Evolutionary conservation across 2,113 vertebrate genomes (phyloP), one percentile per base, ranked within the genome.

Genomic region (Eulacestoma nigropectus): DNA sequence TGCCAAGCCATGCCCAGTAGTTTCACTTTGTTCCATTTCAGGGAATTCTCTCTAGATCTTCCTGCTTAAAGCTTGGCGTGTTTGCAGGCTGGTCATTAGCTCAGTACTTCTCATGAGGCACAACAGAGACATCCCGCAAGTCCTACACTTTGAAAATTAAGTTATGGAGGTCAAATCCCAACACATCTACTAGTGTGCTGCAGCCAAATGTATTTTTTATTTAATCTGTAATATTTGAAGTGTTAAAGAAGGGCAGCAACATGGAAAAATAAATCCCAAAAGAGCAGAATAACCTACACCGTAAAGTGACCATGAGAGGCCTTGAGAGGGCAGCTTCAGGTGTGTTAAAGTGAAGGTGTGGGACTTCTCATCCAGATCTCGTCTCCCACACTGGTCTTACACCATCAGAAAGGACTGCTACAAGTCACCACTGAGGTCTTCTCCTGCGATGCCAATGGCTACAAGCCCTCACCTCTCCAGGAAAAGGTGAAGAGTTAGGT

Each of bases 361-460:
- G 37, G 29, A 49, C 16, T 67, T 74, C 35, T 57, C 33, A 50
- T 9, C 20, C 72, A 50, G 26, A 32, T 50, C 57, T 72, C 44
- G 9, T 41, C 23, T 86, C 52, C 70, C 37, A 59, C 18, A 8
- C 17, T 46, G 8, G 1, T 49, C 26, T 60, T 37, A n/a, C 14
- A 32, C 25, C 11, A 9, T 55, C 49, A 82, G 33, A 27, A 65
- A 84, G 14, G 59, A 69, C 8, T 59, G 0, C 16, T n/a, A 32
- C 65, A 62, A 41, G 56, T 46, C 70, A 44, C 26, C n/a, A 8
- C 33, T 37, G 75, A 75, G 26, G 8, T 44, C 29, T 70, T 62
- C 16, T 27, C 26, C 20, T 26, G 20, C 0, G 0, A 49, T 21
- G 9, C 29, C 56, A 7, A 0, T 44, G 50, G 35, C 60, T 49